Evolutionary conservation across 2,113 vertebrate species (phyloP).

Genomic region (Petrocephalus zakoni): DNA sequence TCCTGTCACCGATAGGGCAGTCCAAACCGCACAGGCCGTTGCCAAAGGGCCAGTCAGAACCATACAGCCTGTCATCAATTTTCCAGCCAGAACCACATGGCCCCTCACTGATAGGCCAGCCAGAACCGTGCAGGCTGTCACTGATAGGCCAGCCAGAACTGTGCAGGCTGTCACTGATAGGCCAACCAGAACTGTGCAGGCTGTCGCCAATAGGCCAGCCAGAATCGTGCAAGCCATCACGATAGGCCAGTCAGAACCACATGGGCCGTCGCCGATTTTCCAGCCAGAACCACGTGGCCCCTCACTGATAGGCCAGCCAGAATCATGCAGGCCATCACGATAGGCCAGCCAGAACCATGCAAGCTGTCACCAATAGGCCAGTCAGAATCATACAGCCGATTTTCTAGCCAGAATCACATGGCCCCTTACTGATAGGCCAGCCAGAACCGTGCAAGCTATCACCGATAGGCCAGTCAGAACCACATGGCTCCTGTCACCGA

Average conservation of each 20-base stretch:
- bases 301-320: not conserved
- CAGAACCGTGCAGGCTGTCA: no score
- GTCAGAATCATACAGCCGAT: not conserved
- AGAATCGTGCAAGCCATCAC: rapidly evolving
- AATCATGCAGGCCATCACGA: not conserved
- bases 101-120: not conserved
- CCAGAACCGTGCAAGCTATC: rapidly evolving
- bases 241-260: not conserved
- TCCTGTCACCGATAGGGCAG: not conserved
- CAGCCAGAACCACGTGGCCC: no score
- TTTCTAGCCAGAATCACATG: not conserved
- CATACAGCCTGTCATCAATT: not conserved
- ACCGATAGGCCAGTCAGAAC: not conserved
- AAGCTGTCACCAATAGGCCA: not conserved
- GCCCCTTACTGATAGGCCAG: not conserved
- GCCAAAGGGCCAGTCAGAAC: not conserved
- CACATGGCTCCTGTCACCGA: no score
- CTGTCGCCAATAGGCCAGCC: not conserved
- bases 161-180: not conserved
- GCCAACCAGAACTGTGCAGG: not conserved
- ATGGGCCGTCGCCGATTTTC: no score
- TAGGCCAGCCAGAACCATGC: not conserved
- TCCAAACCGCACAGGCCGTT: not conserved
- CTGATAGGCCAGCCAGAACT: not conserved
- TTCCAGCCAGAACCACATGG: no score